Evolutionary conservation across 2,888 invertebrate genomes (phyloP).

Genomic region (Odontomyia ornata): DNA sequence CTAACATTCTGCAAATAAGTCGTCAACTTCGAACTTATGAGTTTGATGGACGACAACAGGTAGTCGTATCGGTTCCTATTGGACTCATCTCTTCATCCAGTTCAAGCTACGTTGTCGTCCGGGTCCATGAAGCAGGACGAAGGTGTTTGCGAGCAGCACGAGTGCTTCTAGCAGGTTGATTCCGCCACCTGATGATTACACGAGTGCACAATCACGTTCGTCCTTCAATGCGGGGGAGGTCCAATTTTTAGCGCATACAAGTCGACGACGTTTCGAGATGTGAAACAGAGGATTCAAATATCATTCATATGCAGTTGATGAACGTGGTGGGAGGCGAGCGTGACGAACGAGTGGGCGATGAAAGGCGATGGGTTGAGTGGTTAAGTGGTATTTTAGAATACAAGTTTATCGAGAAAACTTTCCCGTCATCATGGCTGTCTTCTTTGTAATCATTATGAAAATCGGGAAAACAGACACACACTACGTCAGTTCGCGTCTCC

Average conservation of each 20-base stretch:
- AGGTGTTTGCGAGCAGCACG: neutral
- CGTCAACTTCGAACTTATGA: neutral
- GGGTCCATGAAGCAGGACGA: neutral
- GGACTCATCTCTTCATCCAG: neutral
- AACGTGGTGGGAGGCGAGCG: neutral
- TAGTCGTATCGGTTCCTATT: constrained; percentile 9
- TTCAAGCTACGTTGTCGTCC: neutral
- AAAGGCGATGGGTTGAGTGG: neutral
- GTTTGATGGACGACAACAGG: constrained; percentile 9
- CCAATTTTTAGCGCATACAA: neutral
- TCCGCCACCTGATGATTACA: neutral
- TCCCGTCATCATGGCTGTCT: neutral
- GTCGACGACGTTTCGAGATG: neutral
- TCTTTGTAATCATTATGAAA: too few species aligned
- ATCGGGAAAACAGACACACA: too few species aligned
- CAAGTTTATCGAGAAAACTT: constrained; percentile 10
- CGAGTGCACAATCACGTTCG: neutral
- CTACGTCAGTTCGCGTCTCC: too few species aligned
- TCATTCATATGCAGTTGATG: neutral
- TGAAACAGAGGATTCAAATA: neutral
- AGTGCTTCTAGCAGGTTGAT: neutral
- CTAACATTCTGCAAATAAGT: neutral
- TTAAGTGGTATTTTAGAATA: neutral
- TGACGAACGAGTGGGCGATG: neutral
- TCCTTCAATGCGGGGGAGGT: neutral